A percentile compares a stretch with the other conserved stretches of the same genome.
Conservation (phyloP, 2,888 invertebrate genomes). For the Carpatolechia fugitivella region DNA sequence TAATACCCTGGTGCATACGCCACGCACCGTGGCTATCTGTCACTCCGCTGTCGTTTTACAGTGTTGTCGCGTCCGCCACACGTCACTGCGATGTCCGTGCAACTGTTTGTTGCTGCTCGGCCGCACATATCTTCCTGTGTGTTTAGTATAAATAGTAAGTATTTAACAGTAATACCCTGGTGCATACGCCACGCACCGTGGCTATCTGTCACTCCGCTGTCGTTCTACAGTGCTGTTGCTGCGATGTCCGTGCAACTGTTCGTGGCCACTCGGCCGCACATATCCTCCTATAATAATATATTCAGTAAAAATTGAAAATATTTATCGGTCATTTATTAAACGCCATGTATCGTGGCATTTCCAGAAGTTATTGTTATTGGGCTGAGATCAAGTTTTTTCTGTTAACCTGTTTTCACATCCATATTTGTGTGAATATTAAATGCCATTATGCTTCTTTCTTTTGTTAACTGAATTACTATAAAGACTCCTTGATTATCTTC, state of each 20-base stretch:
- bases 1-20: neutral
- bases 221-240: neutral
- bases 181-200: neutral
- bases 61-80: constrained; percentile 30
- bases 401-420: too few species aligned
- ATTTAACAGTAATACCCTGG: neutral
- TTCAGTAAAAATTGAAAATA: constrained; percentile 75
- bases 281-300: constrained; percentile 67
- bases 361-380: too few species aligned
- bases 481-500: too few species aligned
- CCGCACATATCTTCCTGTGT: constrained; percentile 73
- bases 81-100: constrained; percentile 66
- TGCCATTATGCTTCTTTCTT: too few species aligned
- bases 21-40: neutral
- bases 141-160: constrained; percentile 76
- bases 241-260: constrained; percentile 71
- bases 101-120: constrained; percentile 60
- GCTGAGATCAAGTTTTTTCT: too few species aligned
- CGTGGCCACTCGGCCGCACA: constrained; percentile 65
- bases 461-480: too few species aligned
- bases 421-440: too few species aligned
- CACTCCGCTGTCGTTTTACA: neutral
- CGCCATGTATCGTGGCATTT: too few species aligned
- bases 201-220: neutral
- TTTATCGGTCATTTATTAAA: neutral